Evolutionary conservation across 2,113 vertebrate genomes (phyloP), one percentile per base, ranked within the genome.

Genomic region (Callipepla squamata): DNA sequence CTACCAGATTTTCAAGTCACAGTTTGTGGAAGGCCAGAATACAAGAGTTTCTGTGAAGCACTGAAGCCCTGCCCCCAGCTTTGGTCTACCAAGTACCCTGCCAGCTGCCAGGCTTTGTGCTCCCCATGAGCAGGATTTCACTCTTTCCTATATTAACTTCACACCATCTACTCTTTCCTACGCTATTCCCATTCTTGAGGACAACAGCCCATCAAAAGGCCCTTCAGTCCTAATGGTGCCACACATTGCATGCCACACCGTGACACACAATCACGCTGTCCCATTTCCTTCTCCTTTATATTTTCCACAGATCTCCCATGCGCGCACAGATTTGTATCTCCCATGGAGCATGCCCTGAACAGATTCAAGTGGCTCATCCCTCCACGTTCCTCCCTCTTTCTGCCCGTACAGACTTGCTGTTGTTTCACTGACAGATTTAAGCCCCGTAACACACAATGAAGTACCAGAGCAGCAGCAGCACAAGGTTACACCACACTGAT

Each of bases 371-470:
- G 18, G 1, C 51, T 86, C 53, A 44, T 26, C 38, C 28, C 32
- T 7, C 20, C 13, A 17, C 28, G 36, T 22, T 11, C 4, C 50
- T 16, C 7, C 72, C 59, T 63, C 36, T 19, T 32, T n/a, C 42
- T 34, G 75, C 47, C 45, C 51, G 22, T 11, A 14, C 0, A 1
- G 67, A 70, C 55, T 34, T 0, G 0, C 44, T 21, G 36, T 0
- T 40, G 32, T 15, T 28, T 11, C 10, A 4, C 48, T 13, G 44
- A 19, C n/a, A 53, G 78, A 23, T 2, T 6, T 5, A 42, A 44
- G 47, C 9, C 59, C 76, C 38, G 30, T 2, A 2, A 17, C 5
- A 32, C 6, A 2, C 40, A 19, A n/a, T 5, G 15, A 5, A 32
- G 4, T 2, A 6, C 34, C 7, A 2, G 2, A 5, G 38, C 62